Base-by-base conservation (phyloP, 2,888 invertebrate genomes). In the Phaedon cochleariae region DNA sequence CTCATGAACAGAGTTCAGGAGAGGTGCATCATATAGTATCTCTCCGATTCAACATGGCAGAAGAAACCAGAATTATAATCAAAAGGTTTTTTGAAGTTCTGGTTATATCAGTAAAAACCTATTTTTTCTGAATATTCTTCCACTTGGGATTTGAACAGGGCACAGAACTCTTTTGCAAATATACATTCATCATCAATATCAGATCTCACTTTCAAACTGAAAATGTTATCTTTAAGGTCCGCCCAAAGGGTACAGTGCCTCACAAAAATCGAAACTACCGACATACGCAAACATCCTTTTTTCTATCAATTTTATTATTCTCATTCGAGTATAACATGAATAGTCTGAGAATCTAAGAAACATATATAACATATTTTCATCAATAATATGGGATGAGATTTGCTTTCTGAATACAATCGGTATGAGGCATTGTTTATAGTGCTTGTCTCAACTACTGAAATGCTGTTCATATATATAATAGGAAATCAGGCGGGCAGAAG, bases 211-310 rank as follows among this genome's bases (percentile, higher is more conserved):
- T 15, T 51, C 4, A 58, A 58, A 46, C 29, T 58, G n/a, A 18
- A 9, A 22, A 46, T 59, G 48, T 17, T 59, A 17, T 15, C 48
- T 10, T 26, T 59, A n/a, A 46, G 31, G 2, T 59, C 48, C 2
- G 58, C 48, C 1, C 29, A 29, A 26, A 48, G 58, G n/a, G 48
- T 46, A 7, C 48, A 59, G 48, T 48, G 48, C 1, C 31, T 48
- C 10, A 20, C 58, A 48, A 20, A 58, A 45, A 46, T 58, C 5
- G 22, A 46, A 21, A 45, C 45, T 17, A 41, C 20, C 20, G 45
- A 59, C 20, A 59, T 59, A 18, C 58, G 48, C 29, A 1, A 22
- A 22, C n/a, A 51, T n/a, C n/a, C n/a, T n/a, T n/a, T n/a, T n/a
- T n/a, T n/a, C n/a, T n/a, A n/a, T n/a, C n/a, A n/a, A n/a, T n/a